These are phyloP conservation scores for Poecile montanus DNA, from an alignment of 2,797 vertebrate genomes.

Conservation along the genomic window DNA sequence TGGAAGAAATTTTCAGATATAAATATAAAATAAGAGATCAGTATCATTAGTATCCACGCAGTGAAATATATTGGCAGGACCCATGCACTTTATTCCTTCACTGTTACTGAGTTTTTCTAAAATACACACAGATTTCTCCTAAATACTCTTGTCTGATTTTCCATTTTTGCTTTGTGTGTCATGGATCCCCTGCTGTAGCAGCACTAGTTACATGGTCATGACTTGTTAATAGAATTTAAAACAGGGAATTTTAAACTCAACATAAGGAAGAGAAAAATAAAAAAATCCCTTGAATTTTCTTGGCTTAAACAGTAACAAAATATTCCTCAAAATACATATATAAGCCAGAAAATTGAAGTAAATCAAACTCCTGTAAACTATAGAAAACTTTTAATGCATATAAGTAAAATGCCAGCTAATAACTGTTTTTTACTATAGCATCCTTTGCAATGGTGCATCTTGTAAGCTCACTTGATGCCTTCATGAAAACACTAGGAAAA, in stretches of 20 bases:
- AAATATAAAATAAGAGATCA: not conserved
- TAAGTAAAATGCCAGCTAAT: not conserved
- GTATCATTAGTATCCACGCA: not conserved
- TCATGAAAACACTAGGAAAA: not conserved
- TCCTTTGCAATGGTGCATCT: not conserved
- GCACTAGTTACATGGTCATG: not conserved
- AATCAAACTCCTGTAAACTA: not conserved
- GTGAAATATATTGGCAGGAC: not conserved
- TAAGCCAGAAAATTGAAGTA: not conserved
- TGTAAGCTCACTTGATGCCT: not conserved
- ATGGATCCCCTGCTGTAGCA: not conserved
- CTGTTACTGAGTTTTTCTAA: not conserved
- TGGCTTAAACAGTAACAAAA: not conserved
- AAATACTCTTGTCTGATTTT: not conserved
- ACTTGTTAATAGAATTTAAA: not conserved
- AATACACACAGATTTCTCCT: not conserved
- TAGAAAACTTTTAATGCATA: not conserved
- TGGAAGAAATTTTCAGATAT: not conserved
- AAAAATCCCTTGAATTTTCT: not conserved
- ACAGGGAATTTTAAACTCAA: not conserved
- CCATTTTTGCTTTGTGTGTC: not conserved
- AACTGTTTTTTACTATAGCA: not conserved
- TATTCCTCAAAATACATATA: not conserved
- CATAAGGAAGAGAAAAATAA: not conserved
- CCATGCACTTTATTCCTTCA: not conserved